Evolutionary conservation across 2,797 vertebrate genomes (phyloP).

Genomic region (Psittacula echo): DNA sequence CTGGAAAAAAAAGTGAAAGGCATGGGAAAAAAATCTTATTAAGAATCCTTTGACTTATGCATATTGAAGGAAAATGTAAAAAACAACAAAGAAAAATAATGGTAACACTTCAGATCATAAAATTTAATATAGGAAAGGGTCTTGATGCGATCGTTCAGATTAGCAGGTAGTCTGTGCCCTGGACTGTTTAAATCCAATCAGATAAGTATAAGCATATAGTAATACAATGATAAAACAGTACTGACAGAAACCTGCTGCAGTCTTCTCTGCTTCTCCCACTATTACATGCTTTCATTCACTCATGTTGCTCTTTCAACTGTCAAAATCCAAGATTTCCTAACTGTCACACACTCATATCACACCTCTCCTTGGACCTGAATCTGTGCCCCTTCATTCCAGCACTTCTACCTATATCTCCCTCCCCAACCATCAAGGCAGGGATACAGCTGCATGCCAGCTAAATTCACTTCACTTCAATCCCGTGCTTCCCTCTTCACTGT

Average conservation of each 20-base stretch:
- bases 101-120: neutral
- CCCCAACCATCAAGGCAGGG: neutral
- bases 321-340: neutral
- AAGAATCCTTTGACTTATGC: neutral
- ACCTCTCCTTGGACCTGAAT: neutral
- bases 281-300: neutral
- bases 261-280: neutral
- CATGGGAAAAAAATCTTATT: neutral
- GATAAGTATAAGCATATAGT: neutral
- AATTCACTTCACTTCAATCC: neutral
- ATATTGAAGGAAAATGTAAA: neutral
- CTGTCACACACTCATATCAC: neutral
- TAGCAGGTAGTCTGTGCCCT: neutral
- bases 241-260: neutral
- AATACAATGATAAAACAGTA: neutral
- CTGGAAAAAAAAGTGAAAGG: neutral
- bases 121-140: neutral
- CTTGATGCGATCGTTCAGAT: neutral
- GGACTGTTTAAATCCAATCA: neutral
- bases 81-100: neutral
- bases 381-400: neutral
- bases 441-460: neutral
- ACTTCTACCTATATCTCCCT: neutral
- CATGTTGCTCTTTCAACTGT: neutral
- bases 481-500: neutral